Evolutionary conservation across 2,113 vertebrate species (phyloP), one percentile per base, ranked within the genome.

Genomic region (Columbina picui): DNA sequence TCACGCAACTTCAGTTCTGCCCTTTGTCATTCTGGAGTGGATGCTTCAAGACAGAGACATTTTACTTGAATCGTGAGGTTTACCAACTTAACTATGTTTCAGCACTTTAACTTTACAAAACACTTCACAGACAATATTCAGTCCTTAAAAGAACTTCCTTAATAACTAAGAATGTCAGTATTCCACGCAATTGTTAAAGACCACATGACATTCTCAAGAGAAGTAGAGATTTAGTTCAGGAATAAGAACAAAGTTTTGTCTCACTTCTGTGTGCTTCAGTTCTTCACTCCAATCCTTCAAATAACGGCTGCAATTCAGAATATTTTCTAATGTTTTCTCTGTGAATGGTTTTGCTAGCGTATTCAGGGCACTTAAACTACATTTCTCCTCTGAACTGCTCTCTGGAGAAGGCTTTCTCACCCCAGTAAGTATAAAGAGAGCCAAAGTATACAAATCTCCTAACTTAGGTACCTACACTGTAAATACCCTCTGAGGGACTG

Each of bases 371-470:
- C 89, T 97, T 95, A 92, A 92, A 88, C 47, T n/a, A 26, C 9
- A 2, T 55, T 90, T 90, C 80, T 92, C 43, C 47, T 95, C 64
- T 57, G 14, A 96, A 93, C 60, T 78, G 86, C 43, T 94, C 96
- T 95, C 95, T 64, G 83, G 94, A 95, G 96, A 87, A 93, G 60
- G 47, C 63, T 93, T 94, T 92, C 83, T 96, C 60, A 92, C 90
- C 60, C 76, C 47, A 61, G 60, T 41, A 93, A 86, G 60, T 74
- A 60, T 39, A 86, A 86, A 93, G 71, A 90, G 6, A 94, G 43
- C 12, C 89, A 90, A 91, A 84, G 64, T 93, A 93, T 92, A 96
- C 93, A 90, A 95, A 94, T 78, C 83, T 92, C 79, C 88, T 70
- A 84, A 84, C 80, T 92, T 63, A 86, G 86, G 83, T 87, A 84